Base-by-base conservation (phyloP, 2,113 vertebrate genomes). In the Coryphaenoides rupestris region DNA sequence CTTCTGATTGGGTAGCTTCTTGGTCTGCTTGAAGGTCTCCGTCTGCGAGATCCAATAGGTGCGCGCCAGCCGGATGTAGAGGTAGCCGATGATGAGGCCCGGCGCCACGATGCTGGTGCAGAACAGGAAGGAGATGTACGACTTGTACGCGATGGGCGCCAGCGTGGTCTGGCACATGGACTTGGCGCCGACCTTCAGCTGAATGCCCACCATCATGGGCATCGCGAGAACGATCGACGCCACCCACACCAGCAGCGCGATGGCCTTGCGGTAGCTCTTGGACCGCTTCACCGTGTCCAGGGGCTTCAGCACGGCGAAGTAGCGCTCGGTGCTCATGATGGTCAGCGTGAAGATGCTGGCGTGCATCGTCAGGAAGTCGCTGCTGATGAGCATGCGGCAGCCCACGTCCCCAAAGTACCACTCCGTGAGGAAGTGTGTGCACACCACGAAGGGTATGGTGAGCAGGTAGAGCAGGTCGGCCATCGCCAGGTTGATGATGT, bases 361-460 rank as follows among this genome's bases (percentile, higher is more conserved):
- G 0, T 96, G 94, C 95, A 96, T 96, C 58, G 95, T 95, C 62
- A 96, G 89, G 75, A 96, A 95, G 81, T 96, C 95, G 81, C 94
- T 90, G 64, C 94, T 95, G 78, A 96, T 93, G 0, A 96, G 88
- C 71, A 95, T 87, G 7, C 91, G 91, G 52, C 92, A 92, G 33
- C 95, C 95, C 0, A 84, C 15, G 21, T 95, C 92, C 23, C 94
- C 94, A 59, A 95, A 96, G 82, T 95, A 92, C 95, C 95, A 96
- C 4, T 87, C 93, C 72, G 93, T 90, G 2, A 95, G 86, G 75
- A 95, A n/a, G n/a, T n/a, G n/a, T n/a, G n/a, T n/a, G n/a, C n/a
- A n/a, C n/a, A n/a, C n/a, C n/a, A n/a, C n/a, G n/a, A n/a, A n/a
- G n/a, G n/a, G n/a, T n/a, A n/a, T n/a, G n/a, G n/a, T n/a, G n/a